phyloP scores from a whole-genome alignment of 2,113 vertebrate species.

The Empidonax alnorum region DNA sequence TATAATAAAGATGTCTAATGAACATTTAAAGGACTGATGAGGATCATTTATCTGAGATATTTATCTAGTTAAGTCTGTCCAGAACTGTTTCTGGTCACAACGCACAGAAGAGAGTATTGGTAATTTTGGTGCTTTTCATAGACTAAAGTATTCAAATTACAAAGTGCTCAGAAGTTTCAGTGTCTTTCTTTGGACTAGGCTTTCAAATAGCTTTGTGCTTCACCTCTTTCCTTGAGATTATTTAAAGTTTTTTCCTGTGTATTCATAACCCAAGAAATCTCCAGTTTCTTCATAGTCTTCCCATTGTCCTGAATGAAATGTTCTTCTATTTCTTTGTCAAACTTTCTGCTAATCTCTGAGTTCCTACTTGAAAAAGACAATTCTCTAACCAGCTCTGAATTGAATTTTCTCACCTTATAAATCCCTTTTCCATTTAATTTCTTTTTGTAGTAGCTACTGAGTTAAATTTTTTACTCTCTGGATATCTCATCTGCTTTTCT shows the following conservation, averaged over 20 bases:
- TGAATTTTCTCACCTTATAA: background rate
- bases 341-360: background rate
- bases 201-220: background rate
- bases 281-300: background rate
- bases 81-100: background rate
- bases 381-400: background rate
- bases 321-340: background rate
- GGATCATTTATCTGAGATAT: background rate
- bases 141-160: background rate
- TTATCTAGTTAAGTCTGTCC: background rate
- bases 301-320: background rate
- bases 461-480: slow-evolving; percentile 4
- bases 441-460: background rate
- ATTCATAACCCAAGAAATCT: background rate
- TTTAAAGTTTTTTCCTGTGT: background rate
- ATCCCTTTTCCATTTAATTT: background rate
- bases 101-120: background rate
- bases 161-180: background rate
- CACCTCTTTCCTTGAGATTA: background rate
- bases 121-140: background rate
- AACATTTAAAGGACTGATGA: background rate
- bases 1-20: background rate
- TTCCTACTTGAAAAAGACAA: background rate
- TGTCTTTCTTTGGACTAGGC: background rate
- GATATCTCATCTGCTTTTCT: background rate